These are phyloP conservation scores for Abrostola triplasia DNA, from an alignment of 2,888 invertebrate genomes.

Conservation along the genomic window DNA sequence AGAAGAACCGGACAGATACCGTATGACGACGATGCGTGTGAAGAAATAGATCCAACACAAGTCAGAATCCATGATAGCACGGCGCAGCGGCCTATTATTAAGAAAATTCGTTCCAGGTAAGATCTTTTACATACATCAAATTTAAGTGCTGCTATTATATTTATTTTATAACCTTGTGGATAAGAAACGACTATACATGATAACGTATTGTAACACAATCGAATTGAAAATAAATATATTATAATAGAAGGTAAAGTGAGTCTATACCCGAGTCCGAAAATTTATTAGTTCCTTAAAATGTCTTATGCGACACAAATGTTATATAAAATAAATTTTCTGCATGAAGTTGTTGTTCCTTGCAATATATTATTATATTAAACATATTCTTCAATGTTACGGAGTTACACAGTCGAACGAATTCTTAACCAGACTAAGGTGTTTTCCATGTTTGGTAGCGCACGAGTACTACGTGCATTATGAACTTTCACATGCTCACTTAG, in stretches of 20 bases:
- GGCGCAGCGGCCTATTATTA: slow-evolving; percentile 91
- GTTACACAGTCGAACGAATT: slow-evolving; percentile 46
- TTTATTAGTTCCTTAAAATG: slow-evolving; percentile 1
- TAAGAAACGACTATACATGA: neutral
- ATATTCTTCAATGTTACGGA: slow-evolving; percentile 24
- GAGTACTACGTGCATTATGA: slow-evolving; percentile 52
- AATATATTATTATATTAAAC: slow-evolving; percentile 1
- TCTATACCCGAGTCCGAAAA: neutral
- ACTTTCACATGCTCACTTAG: slow-evolving; percentile 48
- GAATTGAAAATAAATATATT: too few species aligned
- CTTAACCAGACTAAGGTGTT: slow-evolving; percentile 50
- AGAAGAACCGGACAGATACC: slow-evolving; percentile 77
- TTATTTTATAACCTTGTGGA: slow-evolving; percentile 1
- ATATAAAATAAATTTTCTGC: slow-evolving; percentile 1
- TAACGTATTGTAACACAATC: neutral
- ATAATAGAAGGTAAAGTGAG: too few species aligned
- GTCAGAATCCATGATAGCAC: slow-evolving; percentile 94
- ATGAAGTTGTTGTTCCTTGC: neutral
- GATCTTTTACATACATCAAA: slow-evolving; percentile 44
- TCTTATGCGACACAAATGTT: neutral
- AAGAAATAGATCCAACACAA: slow-evolving; percentile 93
- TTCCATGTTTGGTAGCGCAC: slow-evolving; percentile 57
- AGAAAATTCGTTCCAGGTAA: slow-evolving; percentile 89
- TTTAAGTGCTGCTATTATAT: slow-evolving; percentile 19
- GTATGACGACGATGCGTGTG: slow-evolving; percentile 87